Base-by-base conservation (phyloP, 2,797 vertebrate species). In the Scomberomorus guttatus region DNA sequence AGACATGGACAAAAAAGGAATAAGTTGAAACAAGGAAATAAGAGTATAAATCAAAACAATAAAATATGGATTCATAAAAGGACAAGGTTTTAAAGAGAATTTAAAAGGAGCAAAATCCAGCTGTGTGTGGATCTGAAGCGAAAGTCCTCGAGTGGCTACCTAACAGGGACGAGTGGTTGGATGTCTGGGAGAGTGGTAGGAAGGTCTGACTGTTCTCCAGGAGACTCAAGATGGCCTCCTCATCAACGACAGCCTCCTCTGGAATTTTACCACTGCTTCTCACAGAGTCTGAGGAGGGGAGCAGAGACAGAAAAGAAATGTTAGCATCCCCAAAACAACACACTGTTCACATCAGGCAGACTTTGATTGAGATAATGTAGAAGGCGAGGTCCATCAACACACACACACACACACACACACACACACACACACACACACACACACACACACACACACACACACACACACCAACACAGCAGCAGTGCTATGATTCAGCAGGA, bases 141-240 rank as follows among this genome's bases (percentile, higher is more conserved):
- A 46, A 60, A 3, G 18, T n/a, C 22, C n/a, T 18, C 8, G 6
- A 12, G 68, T 24, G 37, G 51, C 17, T 67, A 94, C 97, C 96
- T 80, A 97, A 95, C 86, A 95, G 85, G 46, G 96, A 57, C 18
- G 96, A 96, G 73, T 96, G 96, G 91, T 68, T 96, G 85, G 98
- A 94, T 73, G 94, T 96, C 87, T 97, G 97, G 77, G 97, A 96
- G 73, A 93, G 92, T 2, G 96, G 95, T 48, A 97, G 95, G 94
- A 99, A 99, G 75, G 95, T 96, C 90, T 98, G 98, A 94, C 98
- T 99, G 75, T 87, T 98, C 93, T 99, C 97, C 92, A 99, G 95
- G 79, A 99, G 95, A 86, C 96, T 97, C 92, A 99, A 92, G 93
- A 99, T 99, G 81, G 97, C 98, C 94, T 97, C 97, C 92, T 99